Conservation (phyloP, 2,797 vertebrate species). For the Acropternis orthonyx region DNA sequence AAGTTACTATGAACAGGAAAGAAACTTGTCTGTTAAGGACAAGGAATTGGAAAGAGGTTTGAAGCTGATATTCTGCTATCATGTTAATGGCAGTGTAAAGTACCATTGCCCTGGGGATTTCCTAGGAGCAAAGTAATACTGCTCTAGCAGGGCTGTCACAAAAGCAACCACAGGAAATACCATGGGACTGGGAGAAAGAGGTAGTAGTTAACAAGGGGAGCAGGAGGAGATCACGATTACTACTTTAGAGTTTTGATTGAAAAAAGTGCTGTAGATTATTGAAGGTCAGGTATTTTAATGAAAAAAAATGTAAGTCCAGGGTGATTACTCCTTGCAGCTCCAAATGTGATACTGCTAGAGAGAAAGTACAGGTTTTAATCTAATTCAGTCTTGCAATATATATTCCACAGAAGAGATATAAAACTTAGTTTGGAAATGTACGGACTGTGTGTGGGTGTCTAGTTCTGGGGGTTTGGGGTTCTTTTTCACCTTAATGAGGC, state of each 20-base stretch:
- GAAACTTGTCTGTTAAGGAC: neutral
- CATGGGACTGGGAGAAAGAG: neutral
- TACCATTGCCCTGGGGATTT: neutral
- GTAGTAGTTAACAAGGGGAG: neutral
- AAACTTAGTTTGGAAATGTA: neutral
- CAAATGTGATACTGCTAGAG: neutral
- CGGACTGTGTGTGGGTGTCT: neutral
- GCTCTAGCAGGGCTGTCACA: neutral
- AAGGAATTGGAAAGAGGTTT: neutral
- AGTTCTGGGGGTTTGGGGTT: accelerated
- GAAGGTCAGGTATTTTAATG: neutral
- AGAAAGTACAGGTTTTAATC: neutral
- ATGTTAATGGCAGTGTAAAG: neutral
- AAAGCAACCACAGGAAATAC: neutral
- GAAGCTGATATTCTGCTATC: neutral
- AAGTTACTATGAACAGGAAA: neutral
- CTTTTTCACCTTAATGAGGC: neutral
- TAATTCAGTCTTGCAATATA: neutral
- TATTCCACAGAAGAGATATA: neutral
- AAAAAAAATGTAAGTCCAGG: neutral
- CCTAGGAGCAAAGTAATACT: neutral
- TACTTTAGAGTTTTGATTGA: neutral
- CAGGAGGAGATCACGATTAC: neutral
- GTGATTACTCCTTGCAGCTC: neutral
- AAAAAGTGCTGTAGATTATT: neutral